Evolutionary conservation across 2,888 invertebrate genomes (phyloP), one percentile per base, ranked within the genome.

Genomic region (Hedychridium roseum): DNA sequence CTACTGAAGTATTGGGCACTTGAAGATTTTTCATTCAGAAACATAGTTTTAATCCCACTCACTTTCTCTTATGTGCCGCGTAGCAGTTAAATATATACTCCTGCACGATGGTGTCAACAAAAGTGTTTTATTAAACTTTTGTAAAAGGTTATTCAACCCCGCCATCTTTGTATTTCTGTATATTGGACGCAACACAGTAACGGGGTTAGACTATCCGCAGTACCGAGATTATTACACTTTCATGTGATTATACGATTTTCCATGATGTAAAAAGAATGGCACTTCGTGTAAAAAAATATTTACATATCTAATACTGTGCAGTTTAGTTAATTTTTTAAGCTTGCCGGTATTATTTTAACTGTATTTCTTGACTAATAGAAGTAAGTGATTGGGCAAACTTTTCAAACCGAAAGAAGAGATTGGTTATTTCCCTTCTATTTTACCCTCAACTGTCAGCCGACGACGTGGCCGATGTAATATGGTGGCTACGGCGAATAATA

Each of bases 21-120:
- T 28, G 30, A 28, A 28, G 11, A 28, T 11, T 28, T 3, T 27
- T 27, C 4, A 4, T n/a, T n/a, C n/a, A n/a, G n/a, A n/a, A n/a
- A n/a, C n/a, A n/a, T 6, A 7, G 31, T 12, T 6, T 2, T 12
- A 9, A 14, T 18, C 20, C 16, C 6, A 61, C 84, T 80, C 76
- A 86, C 86, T 82, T 74, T 85, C 82, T 82, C 84, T 86, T 26
- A 86, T 50, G 58, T 78, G 68, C 26, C 62, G 49, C 1, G 57
- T 52, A 12, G 74, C 52, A 30, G 76, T 71, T 3, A 77, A 15
- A 2, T 74, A 70, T 54, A 80, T 65, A 54, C 38, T 62, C 48
- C 71, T 64, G 5, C 38, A 49, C 0, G 49, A 15, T 35, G 50
- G 30, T 2, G 49, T 15, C 4, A 54, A 42, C 26, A 59, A 23